These are phyloP conservation scores for Slavum lentiscoides DNA, from an alignment of 2,888 invertebrate species.

Conservation along the genomic window DNA sequence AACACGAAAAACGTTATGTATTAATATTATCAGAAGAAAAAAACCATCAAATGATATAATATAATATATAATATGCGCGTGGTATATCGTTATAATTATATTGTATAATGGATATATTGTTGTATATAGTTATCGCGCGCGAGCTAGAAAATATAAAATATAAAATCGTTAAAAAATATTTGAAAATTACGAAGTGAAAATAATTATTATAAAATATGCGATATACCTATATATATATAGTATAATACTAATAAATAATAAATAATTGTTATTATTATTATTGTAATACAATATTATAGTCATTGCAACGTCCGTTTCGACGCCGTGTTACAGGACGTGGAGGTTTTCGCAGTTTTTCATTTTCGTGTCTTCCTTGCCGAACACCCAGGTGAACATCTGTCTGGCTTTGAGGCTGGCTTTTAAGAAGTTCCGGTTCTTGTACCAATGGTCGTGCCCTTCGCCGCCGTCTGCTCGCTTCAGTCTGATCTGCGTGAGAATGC, in stretches of 20 bases:
- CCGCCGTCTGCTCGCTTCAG: constrained; percentile 66
- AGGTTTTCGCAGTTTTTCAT: constrained; percentile 91
- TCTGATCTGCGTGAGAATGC: constrained; percentile 87
- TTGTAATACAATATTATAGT: no score
- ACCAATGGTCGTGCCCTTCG: constrained; percentile 60
- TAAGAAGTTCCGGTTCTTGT: constrained; percentile 81
- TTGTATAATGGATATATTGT: background rate
- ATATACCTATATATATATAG: no score
- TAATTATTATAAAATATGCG: no score
- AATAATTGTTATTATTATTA: no score
- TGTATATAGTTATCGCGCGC: background rate
- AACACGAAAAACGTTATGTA: no score
- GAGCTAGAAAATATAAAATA: background rate
- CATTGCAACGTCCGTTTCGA: no score
- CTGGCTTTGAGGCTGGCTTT: constrained; percentile 87
- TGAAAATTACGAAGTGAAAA: no score
- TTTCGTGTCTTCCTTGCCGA: constrained; percentile 85
- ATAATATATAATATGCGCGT: background rate
- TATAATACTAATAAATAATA: no score
- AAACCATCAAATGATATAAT: no score
- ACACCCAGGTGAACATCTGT: constrained; percentile 88
- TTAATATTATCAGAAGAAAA: no score
- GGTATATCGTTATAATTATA: background rate
- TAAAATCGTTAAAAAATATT: constrained; percentile 5
- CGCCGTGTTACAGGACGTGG: constrained; percentile 70